Evolutionary conservation across 2,888 invertebrate species (phyloP).

Genomic region (Myopa testacea): DNA sequence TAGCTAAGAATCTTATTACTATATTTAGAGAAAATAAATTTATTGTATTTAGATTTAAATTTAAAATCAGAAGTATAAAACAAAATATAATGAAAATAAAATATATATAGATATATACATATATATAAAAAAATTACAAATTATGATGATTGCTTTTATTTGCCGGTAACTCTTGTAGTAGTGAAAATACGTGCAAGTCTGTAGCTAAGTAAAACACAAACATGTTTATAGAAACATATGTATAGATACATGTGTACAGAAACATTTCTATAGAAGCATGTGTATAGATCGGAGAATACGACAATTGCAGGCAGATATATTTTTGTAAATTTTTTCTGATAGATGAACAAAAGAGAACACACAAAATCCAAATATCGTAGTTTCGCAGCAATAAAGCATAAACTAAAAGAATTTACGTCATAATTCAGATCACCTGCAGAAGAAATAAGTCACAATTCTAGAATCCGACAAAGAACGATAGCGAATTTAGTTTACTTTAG

Average conservation of each 20-base stretch:
- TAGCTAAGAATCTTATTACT: slow-evolving; percentile 42
- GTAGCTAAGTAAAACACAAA: not conserved
- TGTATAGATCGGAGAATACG: not conserved
- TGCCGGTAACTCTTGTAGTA: not conserved
- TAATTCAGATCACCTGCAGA: too few species aligned
- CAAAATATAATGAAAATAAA: slow-evolving; percentile 42
- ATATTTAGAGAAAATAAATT: slow-evolving; percentile 42
- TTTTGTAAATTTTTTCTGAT: not conserved
- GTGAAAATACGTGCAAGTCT: too few species aligned
- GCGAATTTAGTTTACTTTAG: too few species aligned
- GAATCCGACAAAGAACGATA: too few species aligned
- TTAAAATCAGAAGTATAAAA: slow-evolving; percentile 43
- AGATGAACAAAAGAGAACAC: too few species aligned
- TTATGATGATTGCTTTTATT: slow-evolving; percentile 24
- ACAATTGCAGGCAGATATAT: not conserved
- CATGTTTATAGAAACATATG: not conserved
- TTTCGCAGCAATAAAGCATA: too few species aligned
- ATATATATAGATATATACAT: slow-evolving; percentile 40
- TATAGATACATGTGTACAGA: too few species aligned
- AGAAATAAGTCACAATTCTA: too few species aligned
- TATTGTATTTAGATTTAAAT: slow-evolving; percentile 44
- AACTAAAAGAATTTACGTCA: too few species aligned
- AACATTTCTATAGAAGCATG: not conserved
- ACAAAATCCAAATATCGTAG: too few species aligned
- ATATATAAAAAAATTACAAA: slow-evolving; percentile 35